Evolutionary conservation across 2,888 invertebrate genomes (phyloP), one percentile per base, ranked within the genome.

Genomic region (Mamestra brassicae): DNA sequence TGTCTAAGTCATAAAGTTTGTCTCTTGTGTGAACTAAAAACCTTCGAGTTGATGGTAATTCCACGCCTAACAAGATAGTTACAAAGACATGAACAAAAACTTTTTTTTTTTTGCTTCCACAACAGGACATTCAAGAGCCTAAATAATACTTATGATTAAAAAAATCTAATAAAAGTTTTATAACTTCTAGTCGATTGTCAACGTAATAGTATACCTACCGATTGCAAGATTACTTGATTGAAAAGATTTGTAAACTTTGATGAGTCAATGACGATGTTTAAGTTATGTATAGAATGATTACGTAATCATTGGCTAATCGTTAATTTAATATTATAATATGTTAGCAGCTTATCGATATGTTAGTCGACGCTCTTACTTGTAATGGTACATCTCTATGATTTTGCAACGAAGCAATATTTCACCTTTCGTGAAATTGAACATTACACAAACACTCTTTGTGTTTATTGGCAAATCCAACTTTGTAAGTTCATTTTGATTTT

Each of bases 211-310:
- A n/a, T 70, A 76, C 47, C 55, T 58, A 76, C 5, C 62, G 64
- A 77, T 85, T 84, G 67, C 67, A 64, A 64, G 50, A 77, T 74
- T 77, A 75, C 54, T 72, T 70, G 71, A 82, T 77, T 74, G 55
- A 61, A 58, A 54, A 66, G 26, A 57, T 78, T 71, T 75, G 47
- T 74, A 65, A 76, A 70, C 72, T 54, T 63, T 54, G 45, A 67
- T 64, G 70, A 70, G 55, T 73, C 73, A 83, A 64, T 73, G 61
- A 55, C 65, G 58, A 45, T 78, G 73, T 83, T 69, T 78, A 72
- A 58, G 57, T 77, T 65, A 76, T 54, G 65, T 58, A 50, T 61
- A 61, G 42, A 65, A 50, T 42, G 68, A 64, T 83, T 83, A 58
- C 45, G 69, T 70, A 80, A 83, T 34, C 38, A 71, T 61, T 71